phyloP scores from a whole-genome alignment of 2,113 vertebrate genomes.

The Gasterosteus nipponicus region DNA sequence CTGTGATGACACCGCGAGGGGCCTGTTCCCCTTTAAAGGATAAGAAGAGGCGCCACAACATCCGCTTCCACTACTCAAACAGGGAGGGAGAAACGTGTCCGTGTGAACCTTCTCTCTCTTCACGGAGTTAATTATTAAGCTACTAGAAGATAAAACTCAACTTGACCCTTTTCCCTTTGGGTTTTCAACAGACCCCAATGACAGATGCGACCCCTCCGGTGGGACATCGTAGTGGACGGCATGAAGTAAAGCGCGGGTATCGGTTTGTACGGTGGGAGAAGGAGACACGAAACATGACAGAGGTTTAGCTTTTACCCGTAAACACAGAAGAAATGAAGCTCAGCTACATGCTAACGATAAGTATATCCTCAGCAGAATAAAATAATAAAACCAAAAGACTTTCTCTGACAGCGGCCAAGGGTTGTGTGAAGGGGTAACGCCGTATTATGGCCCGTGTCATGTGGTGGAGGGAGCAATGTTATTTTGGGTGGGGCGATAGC shows the following conservation, averaged over 20 bases:
- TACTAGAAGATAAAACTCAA: conserved; percentile 3
- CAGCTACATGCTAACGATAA: conserved; percentile 27
- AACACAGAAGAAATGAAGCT: background rate
- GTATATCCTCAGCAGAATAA: conserved; percentile 26
- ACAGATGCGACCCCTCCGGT: background rate
- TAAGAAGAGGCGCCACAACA: background rate
- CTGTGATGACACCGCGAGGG: background rate
- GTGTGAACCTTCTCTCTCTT: conserved; percentile 14
- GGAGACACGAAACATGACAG: background rate
- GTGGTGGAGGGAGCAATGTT: conserved; percentile 56
- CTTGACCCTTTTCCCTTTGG: conserved; percentile 3
- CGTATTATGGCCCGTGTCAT: conserved; percentile 66
- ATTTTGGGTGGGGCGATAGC: conserved; percentile 65
- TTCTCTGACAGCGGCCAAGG: conserved; percentile 47
- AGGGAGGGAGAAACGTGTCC: conserved; percentile 1
- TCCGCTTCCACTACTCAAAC: background rate
- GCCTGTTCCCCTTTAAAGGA: conserved; percentile 3
- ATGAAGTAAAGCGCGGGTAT: conserved; percentile 10
- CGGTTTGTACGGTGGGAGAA: conserved; percentile 3
- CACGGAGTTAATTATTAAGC: conserved; percentile 48
- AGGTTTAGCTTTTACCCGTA: background rate
- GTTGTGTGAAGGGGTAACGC: conserved; percentile 62
- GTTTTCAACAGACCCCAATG: background rate
- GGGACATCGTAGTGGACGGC: background rate
- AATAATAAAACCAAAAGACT: conserved; percentile 26